These are phyloP conservation scores for Achatina immaculata DNA, from an alignment of 1,140 invertebrate species.

Conservation along the genomic window DNA sequence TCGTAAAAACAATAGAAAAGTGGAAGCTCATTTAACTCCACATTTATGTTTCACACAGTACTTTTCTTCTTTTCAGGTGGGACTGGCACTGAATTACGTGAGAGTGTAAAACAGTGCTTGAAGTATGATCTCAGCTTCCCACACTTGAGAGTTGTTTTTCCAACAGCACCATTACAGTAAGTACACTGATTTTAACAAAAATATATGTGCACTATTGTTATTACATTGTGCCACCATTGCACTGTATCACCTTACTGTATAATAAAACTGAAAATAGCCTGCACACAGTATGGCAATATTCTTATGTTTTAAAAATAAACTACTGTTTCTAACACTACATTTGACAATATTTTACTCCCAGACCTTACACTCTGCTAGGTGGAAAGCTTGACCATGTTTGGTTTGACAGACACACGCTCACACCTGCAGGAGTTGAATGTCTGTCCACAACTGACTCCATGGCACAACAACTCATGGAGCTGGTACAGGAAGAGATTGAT, in stretches of 20 bases:
- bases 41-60: conserved; percentile 19
- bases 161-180: conserved; percentile 29
- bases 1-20: too few relatives aligned
- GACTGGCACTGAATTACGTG: conserved; percentile 8
- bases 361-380: conserved; percentile 10
- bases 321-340: too few relatives aligned
- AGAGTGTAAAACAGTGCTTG: neutral
- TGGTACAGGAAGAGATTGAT: conserved; percentile 6
- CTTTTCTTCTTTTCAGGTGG: conserved; percentile 10
- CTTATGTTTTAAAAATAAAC: too few relatives aligned
- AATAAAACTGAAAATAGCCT: too few relatives aligned
- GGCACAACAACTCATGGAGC: neutral
- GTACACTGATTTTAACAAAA: too few relatives aligned
- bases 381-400: neutral
- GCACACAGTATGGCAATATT: too few relatives aligned
- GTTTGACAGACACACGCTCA: conserved; percentile 1
- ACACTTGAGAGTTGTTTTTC: conserved; percentile 24
- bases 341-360: neutral
- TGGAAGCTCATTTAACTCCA: neutral
- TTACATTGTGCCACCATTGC: too few relatives aligned
- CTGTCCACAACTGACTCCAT: neutral
- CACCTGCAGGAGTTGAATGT: neutral
- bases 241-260: too few relatives aligned
- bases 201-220: too few relatives aligned
- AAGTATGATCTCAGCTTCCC: conserved; percentile 13